Evolutionary conservation across 2,888 invertebrate species (phyloP), one percentile per base, ranked within the genome.

Genomic region (Yponomeuta malinellus): DNA sequence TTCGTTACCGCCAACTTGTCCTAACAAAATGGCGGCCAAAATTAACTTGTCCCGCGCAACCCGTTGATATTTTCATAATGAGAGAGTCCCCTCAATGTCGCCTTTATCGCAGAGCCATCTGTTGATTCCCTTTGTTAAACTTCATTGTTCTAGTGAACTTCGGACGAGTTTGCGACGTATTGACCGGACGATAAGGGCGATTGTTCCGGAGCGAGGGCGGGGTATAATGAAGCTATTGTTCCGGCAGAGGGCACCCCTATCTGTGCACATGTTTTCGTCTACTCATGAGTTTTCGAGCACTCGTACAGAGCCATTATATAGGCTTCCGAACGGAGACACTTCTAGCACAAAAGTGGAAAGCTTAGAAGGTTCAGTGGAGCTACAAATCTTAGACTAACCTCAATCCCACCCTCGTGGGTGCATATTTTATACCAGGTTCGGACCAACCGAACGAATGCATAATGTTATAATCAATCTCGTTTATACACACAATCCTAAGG

Each of bases 41-140:
- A 69, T 72, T 66, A 73, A 72, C 72, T 74, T 79, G 82, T 81
- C 79, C 84, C 81, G 29, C 15, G 52, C 52, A 68, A 29, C 52
- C 48, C 68, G 68, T 83, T 82, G 52, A 59, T 84, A 85, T 83
- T 84, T 84, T 81, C 79, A 80, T 83, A 82, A 84, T 83, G 82
- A 84, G 84, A 80, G 52, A 12, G 52, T 81, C 79, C 76, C 77
- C 76, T 80, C 78, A 80, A 78, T 79, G 77, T 78, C 73, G 77
- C 81, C 79, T 83, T 81, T 84, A 85, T 85, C 84, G 78, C 80
- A 82, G 79, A 74, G 86, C 83, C 88, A 88, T 87, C 88, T 88
- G 87, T 88, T 88, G 86, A 86, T 83, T 81, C 85, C 83, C 85
- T 86, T 86, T 86, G 84, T 86, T 77, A 77, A 83, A 83, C 81